Percentiles rank a stretch among this genome's conserved stretches.
These are phyloP conservation scores for Arizona elegans DNA, from an alignment of 2,113 vertebrate genomes.

Conservation along the genomic window DNA sequence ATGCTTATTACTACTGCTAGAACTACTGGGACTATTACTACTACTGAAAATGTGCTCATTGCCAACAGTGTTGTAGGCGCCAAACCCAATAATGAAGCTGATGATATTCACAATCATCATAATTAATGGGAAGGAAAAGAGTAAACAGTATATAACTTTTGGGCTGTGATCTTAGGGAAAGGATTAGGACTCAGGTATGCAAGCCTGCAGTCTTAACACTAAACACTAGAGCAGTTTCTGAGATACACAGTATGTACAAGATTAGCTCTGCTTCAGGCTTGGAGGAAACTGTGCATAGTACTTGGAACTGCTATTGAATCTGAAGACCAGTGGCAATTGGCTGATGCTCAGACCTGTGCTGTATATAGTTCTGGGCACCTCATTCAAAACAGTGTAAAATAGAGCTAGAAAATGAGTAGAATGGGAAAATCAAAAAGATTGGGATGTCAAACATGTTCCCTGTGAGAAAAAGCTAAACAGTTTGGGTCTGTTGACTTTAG, in stretches of 20 bases:
- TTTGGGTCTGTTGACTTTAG: neutral
- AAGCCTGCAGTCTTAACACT: neutral
- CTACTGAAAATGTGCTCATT: slow-evolving; percentile 1
- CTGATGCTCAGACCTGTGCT: neutral
- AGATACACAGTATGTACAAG: neutral
- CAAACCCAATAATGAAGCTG: neutral
- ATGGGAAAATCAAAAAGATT: neutral
- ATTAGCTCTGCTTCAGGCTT: neutral
- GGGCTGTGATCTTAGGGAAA: neutral
- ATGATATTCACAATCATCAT: neutral
- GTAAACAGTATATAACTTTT: neutral
- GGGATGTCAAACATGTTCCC: neutral
- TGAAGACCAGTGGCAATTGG: neutral
- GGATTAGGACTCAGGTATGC: neutral
- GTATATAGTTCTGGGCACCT: too few species aligned
- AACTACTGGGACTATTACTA: neutral
- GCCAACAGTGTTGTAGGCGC: neutral
- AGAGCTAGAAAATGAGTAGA: neutral
- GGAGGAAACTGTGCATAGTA: neutral
- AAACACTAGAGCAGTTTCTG: neutral
- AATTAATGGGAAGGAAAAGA: neutral
- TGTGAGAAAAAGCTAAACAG: neutral
- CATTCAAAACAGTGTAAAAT: neutral
- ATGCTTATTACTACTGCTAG: slow-evolving; percentile 3
- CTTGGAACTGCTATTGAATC: neutral